Evolutionary conservation across 2,888 invertebrate genomes (phyloP).

Genomic region (Pristionchus arcanus): DNA sequence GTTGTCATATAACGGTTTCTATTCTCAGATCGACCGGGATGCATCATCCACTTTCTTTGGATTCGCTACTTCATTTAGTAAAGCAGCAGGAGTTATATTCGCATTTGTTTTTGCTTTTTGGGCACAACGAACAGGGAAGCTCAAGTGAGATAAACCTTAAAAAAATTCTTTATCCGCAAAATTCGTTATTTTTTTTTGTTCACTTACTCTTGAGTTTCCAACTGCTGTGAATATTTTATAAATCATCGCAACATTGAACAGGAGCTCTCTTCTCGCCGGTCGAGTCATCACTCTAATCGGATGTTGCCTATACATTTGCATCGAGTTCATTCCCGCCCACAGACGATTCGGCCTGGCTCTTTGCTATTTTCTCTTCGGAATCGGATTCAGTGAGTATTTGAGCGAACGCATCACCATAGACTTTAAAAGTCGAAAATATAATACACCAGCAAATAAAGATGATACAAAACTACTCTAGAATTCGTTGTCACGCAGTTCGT

Average conservation of each 20-base stretch:
- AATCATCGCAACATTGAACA: background rate
- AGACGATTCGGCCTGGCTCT: slow-evolving; percentile 8
- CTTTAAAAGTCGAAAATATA: too few relatives aligned
- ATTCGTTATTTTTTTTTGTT: too few relatives aligned
- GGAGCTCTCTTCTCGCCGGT: slow-evolving; percentile 9
- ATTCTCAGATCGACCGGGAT: slow-evolving; percentile 63
- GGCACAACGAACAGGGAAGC: slow-evolving; percentile 61
- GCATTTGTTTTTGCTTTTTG: slow-evolving; percentile 67
- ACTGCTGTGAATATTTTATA: too few relatives aligned
- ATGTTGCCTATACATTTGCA: slow-evolving; percentile 40
- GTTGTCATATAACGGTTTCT: background rate
- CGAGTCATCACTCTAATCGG: slow-evolving; percentile 40
- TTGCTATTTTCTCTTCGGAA: slow-evolving; percentile 53
- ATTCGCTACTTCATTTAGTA: slow-evolving; percentile 62
- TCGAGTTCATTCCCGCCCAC: slow-evolving; percentile 24
- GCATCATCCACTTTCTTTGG: slow-evolving; percentile 69
- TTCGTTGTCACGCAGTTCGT: too few relatives aligned
- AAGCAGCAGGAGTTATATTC: slow-evolving; percentile 64
- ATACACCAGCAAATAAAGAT: too few relatives aligned
- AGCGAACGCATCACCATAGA: background rate
- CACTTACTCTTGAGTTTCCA: too few relatives aligned
- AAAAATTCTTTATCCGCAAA: too few relatives aligned
- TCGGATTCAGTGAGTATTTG: slow-evolving; percentile 41
- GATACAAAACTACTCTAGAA: too few relatives aligned
- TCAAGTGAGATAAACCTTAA: background rate